These are phyloP conservation scores for Drosophila diplacantha DNA, from an alignment of 2,888 invertebrate genomes.

Conservation along the genomic window DNA sequence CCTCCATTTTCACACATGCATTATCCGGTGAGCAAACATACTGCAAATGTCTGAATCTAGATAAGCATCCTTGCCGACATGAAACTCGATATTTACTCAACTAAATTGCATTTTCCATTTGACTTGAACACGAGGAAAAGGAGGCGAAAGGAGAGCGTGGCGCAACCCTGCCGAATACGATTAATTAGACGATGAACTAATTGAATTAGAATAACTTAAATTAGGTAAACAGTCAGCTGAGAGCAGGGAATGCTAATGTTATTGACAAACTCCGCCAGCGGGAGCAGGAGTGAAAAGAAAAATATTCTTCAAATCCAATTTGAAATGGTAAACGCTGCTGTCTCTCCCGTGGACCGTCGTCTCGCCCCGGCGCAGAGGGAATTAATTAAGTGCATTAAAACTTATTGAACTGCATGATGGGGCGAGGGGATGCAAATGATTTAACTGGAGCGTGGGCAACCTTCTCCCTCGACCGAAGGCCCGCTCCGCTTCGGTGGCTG, in stretches of 20 bases:
- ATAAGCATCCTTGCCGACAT: constrained; percentile 28
- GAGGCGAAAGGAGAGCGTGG: not conserved
- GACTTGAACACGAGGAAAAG: constrained; percentile 48
- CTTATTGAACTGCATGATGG: constrained; percentile 66
- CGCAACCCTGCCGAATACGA: constrained; percentile 44
- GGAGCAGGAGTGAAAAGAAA: constrained; percentile 21
- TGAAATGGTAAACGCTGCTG: constrained; percentile 47
- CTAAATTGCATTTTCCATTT: constrained; percentile 68
- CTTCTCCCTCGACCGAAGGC: not conserved
- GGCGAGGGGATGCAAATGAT: constrained; percentile 55
- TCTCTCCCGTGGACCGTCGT: constrained; percentile 13
- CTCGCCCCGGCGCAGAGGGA: constrained; percentile 48
- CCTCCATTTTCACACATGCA: constrained; percentile 6
- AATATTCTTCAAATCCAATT: constrained; percentile 63
- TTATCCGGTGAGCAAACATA: constrained; percentile 4
- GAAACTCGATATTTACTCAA: constrained; percentile 52
- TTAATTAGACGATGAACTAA: constrained; percentile 68
- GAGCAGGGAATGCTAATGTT: constrained; percentile 50
- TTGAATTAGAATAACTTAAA: constrained; percentile 73
- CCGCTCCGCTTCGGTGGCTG: constrained; percentile 49
- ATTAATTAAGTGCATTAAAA: constrained; percentile 73
- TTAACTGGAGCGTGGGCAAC: constrained; percentile 57
- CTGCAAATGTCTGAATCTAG: constrained; percentile 7
- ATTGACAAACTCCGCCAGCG: constrained; percentile 53
- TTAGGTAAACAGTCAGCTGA: constrained; percentile 60